phyloP scores from a whole-genome alignment of 2,888 invertebrate species.

The Adineta ricciae region DNA sequence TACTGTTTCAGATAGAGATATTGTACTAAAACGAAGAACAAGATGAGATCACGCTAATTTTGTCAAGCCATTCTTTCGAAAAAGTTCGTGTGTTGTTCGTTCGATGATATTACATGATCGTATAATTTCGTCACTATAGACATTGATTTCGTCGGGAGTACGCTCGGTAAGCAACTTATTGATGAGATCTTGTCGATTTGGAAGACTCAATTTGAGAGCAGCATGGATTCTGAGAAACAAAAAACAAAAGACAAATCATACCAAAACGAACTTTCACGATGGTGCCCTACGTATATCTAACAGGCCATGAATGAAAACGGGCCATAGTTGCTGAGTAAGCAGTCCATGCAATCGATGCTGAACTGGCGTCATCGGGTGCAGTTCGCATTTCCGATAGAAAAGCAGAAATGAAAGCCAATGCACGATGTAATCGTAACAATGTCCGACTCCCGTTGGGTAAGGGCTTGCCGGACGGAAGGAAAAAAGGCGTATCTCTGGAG shows the following conservation, averaged over 20 bases:
- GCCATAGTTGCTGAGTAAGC: neutral
- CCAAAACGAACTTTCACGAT: neutral
- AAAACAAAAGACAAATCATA: no score
- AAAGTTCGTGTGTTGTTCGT: neutral
- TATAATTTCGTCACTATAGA: neutral
- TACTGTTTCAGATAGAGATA: neutral
- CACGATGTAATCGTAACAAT: conserved; percentile 15
- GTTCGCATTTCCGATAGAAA: neutral
- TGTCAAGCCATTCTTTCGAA: neutral
- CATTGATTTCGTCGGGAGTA: neutral
- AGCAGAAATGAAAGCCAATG: neutral
- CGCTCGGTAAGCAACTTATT: neutral
- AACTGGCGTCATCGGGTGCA: neutral
- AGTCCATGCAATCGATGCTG: neutral
- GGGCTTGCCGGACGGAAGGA: neutral
- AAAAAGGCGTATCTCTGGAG: neutral
- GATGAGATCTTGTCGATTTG: neutral
- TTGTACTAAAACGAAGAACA: neutral
- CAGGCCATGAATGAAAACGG: neutral
- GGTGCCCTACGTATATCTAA: neutral
- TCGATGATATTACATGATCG: neutral
- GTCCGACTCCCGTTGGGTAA: neutral
- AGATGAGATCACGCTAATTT: neutral
- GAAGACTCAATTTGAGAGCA: neutral
- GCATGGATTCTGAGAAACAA: neutral